Evolutionary conservation across 1,140 invertebrate species (phyloP).

Genomic region (Drosophila ambigua): DNA sequence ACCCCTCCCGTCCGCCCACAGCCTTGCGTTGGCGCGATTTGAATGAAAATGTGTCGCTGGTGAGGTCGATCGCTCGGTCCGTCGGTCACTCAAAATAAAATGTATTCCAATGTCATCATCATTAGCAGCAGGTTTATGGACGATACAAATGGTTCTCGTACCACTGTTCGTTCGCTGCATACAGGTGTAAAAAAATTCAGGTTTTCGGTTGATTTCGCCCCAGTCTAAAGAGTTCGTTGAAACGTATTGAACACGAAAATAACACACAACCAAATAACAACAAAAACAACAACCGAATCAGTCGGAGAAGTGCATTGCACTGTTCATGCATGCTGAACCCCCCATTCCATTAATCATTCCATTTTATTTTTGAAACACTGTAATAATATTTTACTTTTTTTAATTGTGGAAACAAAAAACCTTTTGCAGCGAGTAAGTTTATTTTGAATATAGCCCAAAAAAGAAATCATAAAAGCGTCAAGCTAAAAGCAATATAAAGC

Average conservation of each 20-base stretch:
- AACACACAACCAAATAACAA: conserved; percentile 18
- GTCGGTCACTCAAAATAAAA: conserved; percentile 48
- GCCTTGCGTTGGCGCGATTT: conserved; percentile 60
- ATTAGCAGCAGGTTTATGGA: neutral
- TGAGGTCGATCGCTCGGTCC: conserved; percentile 38
- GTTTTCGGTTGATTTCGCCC: conserved; percentile 11
- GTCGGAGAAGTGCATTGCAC: conserved; percentile 55
- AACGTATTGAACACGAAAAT: conserved; percentile 61
- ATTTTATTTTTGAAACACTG: conserved; percentile 50
- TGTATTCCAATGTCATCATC: conserved; percentile 57
- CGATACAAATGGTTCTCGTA: conserved; percentile 13
- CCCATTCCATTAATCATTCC: conserved; percentile 17
- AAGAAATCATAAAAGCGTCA: conserved; percentile 6
- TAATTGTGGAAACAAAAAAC: conserved; percentile 45
- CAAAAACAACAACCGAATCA: too few relatives aligned
- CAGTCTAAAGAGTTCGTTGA: conserved; percentile 65
- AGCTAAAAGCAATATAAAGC: conserved; percentile 22
- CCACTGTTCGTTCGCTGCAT: conserved; percentile 6
- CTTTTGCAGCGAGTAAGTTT: conserved; percentile 75
- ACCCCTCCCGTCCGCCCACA: conserved; percentile 9
- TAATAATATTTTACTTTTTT: conserved; percentile 60
- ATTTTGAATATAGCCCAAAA: conserved; percentile 59
- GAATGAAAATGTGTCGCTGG: conserved; percentile 61
- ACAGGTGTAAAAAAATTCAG: conserved; percentile 13
- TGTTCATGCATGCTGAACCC: conserved; percentile 28